These are phyloP conservation scores for Paramormyrops hopkinsi DNA, from an alignment of 2,797 vertebrate genomes.

Conservation along the genomic window DNA sequence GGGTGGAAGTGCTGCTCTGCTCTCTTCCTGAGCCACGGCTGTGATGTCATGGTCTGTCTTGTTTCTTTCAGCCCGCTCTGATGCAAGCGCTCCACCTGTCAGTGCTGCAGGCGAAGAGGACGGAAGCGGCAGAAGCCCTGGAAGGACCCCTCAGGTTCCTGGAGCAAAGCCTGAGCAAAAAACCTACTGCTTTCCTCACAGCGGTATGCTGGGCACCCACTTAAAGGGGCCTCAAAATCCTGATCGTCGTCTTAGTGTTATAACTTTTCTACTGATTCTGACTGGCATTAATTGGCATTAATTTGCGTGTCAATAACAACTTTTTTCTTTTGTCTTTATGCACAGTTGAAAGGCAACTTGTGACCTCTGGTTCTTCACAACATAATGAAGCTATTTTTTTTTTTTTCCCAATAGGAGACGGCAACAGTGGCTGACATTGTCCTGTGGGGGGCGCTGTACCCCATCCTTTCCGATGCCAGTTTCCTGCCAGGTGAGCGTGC, in stretches of 20 bases:
- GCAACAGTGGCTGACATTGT: conserved; percentile 75
- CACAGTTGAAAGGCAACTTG: background rate
- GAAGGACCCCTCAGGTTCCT: conserved; percentile 59
- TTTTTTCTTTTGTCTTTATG: background rate
- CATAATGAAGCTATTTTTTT: background rate
- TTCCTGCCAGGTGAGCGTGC: conserved; percentile 50
- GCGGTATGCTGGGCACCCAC: conserved; percentile 56
- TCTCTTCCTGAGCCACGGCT: background rate
- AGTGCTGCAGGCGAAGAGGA: conserved; percentile 70
- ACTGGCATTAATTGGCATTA: background rate
- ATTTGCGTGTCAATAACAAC: background rate
- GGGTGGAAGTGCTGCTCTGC: background rate
- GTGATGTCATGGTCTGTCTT: conserved; percentile 18
- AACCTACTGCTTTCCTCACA: conserved; percentile 57
- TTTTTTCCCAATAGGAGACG: conserved; percentile 53
- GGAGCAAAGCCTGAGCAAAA: conserved; percentile 67
- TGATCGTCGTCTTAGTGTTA: background rate
- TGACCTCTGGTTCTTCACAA: background rate
- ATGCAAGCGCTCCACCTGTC: conserved; percentile 62
- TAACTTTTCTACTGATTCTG: background rate
- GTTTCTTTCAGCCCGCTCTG: conserved; percentile 61
- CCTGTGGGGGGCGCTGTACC: conserved; percentile 75
- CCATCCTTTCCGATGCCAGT: conserved; percentile 62
- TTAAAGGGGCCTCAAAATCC: background rate
- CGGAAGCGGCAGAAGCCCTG: conserved; percentile 57